Evolutionary conservation across 2,113 vertebrate genomes (phyloP), one percentile per base, ranked within the genome.

Genomic region (Saguinus imperator): DNA sequence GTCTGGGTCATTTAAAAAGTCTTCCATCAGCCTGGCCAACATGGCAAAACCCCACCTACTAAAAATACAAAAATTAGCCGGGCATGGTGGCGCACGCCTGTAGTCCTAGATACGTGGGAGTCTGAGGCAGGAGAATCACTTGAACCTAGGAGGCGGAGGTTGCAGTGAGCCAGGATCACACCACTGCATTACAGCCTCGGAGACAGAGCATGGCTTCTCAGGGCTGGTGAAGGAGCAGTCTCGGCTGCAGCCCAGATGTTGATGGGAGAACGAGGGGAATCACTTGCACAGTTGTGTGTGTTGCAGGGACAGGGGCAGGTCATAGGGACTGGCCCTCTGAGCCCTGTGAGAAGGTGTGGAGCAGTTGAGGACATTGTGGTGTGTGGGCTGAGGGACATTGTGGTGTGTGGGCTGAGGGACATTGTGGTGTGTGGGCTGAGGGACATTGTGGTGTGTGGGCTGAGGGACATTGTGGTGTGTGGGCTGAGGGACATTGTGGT

Each of bases 221-320:
- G n/a, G 48, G 14, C n/a, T 61, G 40, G 0, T 57, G 35, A 72
- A 43, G 4, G 72, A 75, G 37, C 37, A 9, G 17, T 70, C 79
- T n/a, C 76, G 13, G 55, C 58, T 57, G 50, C n/a, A 72, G 27
- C 29, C n/a, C 73, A 58, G 43, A 17, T 45, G 12, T 91, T 5
- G 20, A 7, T 2, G 13, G 18, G 29, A 12, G 5, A 45, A 3
- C 0, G 2, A 6, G 37, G 32, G 48, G 61, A 12, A 35, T 45
- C 43, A 16, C 11, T 4, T n/a, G 57, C 48, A 9, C 35, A 18
- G 0, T 35, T 50, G 7, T 72, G 61, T 45, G 7, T 61, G 14
- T 75, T 72, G 27, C 55, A 8, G 18, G 8, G 13, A 23, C 27
- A 13, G 40, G 6, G 21, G 10, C 6, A 45, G 45, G 12, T 50